A percentile compares a stretch with the other conserved stretches of the same genome.
Conservation (phyloP, 2,113 vertebrate species). For the Morone saxatilis region DNA sequence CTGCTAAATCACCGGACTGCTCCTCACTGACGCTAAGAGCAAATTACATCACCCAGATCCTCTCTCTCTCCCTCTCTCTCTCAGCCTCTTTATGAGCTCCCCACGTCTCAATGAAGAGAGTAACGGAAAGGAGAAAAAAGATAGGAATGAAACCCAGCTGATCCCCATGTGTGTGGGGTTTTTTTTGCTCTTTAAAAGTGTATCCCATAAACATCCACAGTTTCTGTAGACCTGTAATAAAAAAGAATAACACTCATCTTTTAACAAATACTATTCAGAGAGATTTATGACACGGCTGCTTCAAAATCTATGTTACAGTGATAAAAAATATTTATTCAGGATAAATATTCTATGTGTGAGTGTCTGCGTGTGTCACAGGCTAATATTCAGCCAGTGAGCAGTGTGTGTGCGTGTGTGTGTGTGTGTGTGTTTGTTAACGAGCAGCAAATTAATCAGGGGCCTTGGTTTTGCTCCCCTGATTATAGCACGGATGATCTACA, state of each 20-base stretch:
- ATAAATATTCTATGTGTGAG: slow-evolving; percentile 18
- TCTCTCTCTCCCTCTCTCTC: slow-evolving; percentile 68
- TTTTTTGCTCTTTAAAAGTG: slow-evolving; percentile 21
- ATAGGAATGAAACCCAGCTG: slow-evolving; percentile 56
- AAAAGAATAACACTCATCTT: slow-evolving; percentile 36
- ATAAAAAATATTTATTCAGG: slow-evolving; percentile 33
- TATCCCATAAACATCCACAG: slow-evolving; percentile 51
- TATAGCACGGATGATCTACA: slow-evolving; percentile 54
- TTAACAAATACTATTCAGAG: slow-evolving; percentile 20
- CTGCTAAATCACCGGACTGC: slow-evolving; percentile 79
- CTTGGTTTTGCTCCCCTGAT: slow-evolving; percentile 59
- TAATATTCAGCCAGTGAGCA: slow-evolving; percentile 55
- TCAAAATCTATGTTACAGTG: slow-evolving; percentile 8
- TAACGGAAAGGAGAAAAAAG: slow-evolving; percentile 39
- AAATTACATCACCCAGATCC: slow-evolving; percentile 84
- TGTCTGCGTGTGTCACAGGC: slow-evolving; percentile 27
- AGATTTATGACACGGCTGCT: slow-evolving; percentile 7
- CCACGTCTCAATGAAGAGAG: slow-evolving; percentile 75
- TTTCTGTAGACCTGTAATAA: slow-evolving; percentile 48
- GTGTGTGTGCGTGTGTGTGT: slow-evolving; percentile 6
- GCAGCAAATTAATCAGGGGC: slow-evolving; percentile 65
- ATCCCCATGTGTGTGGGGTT: slow-evolving; percentile 54
- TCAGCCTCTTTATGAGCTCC: slow-evolving; percentile 83
- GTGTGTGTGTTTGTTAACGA: slow-evolving; percentile 52
- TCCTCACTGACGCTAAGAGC: slow-evolving; percentile 79